Evolutionary conservation across 1,140 invertebrate genomes (phyloP), one percentile per base, ranked within the genome.

Genomic region (Drosophila aff.): DNA sequence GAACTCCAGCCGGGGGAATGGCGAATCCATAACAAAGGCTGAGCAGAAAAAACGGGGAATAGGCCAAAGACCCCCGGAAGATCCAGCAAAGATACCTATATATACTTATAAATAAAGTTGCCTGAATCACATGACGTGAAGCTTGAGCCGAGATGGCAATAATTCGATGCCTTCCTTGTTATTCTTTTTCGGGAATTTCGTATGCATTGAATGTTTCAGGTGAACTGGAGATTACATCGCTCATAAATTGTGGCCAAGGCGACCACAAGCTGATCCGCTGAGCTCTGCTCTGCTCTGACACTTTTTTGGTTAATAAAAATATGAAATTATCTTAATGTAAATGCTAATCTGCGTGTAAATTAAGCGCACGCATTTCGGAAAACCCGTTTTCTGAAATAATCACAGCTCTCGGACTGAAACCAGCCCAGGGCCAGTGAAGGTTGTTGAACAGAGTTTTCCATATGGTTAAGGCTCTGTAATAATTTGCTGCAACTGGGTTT

Each of bases 331-430:
- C 80, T 87, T 77, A 83, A 77, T 79, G 80, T 69, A 77, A 87
- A 86, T 68, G 82, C 67, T 87, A 86, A 86, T 86, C 79, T 76
- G 81, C 61, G 81, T 79, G 84, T 87, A 87, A 87, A 87, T 87
- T 87, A 87, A 86, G 83, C 83, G 65, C 82, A 86, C 83, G 79
- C 82, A 82, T 78, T 77, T 50, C 63, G 75, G 58, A 41, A 62
- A 89, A 89, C 85, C 62, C 77, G 83, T 89, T 87, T 86, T 64
- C 18, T 23, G 5, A 44, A 18, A 11, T 26, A 49, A 49, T 16
- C 4, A 31, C 26, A 11, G 26, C 26, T 16, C 47, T 31, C 47
- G 23, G 16, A 18, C 10, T 52, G 31, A 52, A 46, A 49, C 33
- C 43, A 50, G 50, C 49, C 62, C 61, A 67, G 64, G 67, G 67